phyloP scores from a whole-genome alignment of 2,113 vertebrate species.

The Protobothrops flavoviridis region DNA sequence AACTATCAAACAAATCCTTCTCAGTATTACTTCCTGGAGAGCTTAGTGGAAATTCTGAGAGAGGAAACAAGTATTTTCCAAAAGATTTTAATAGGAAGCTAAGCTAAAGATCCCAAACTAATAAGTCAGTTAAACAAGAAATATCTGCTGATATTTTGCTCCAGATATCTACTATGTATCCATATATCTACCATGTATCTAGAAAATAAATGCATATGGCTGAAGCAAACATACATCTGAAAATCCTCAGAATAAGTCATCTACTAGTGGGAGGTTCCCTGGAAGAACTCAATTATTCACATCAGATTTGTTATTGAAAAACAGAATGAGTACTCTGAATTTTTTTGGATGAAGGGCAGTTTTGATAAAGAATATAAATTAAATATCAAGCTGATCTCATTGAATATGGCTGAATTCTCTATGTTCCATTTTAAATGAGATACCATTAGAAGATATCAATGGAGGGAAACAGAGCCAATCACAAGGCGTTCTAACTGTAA shows the following conservation, averaged over 20 bases:
- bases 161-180: neutral
- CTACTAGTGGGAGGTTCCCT: neutral
- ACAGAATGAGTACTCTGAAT: neutral
- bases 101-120: neutral
- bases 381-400: neutral
- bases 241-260: neutral
- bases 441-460: neutral
- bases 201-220: neutral
- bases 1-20: neutral
- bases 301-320: neutral
- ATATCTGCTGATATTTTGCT: neutral
- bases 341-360: neutral
- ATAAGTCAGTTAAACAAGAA: neutral
- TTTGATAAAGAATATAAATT: neutral
- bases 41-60: neutral
- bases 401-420: neutral
- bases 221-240: neutral
- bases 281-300: neutral
- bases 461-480: neutral
- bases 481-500: neutral
- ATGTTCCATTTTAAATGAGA: neutral
- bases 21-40: neutral
- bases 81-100: neutral
- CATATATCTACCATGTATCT: neutral
- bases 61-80: neutral